A percentile compares a stretch with the other conserved stretches of the same genome.
These are phyloP conservation scores for Misgurnus mizolepis DNA, from an alignment of 2,113 vertebrate species.

Conservation along the genomic window DNA sequence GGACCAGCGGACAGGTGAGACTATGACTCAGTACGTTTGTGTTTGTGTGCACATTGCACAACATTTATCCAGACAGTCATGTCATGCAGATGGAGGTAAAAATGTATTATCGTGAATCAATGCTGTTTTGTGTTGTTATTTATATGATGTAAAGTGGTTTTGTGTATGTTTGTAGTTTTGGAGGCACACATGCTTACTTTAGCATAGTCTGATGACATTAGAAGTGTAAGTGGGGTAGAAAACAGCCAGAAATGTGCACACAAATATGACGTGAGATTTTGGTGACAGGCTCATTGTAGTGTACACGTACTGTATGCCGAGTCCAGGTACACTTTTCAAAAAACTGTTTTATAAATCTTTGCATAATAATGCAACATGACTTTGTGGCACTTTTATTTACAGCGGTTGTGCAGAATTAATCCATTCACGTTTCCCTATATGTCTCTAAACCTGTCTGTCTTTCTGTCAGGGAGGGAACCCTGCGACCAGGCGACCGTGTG, in stretches of 20 bases:
- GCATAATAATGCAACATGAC: too few relatives aligned
- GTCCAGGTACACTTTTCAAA: too few relatives aligned
- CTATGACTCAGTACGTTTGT: constrained; percentile 26
- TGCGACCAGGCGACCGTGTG: constrained; percentile 89
- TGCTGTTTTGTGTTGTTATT: not conserved
- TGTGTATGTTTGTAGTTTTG: constrained; percentile 13
- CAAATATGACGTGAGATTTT: not conserved
- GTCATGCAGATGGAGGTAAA: too few relatives aligned
- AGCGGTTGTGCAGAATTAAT: too few relatives aligned
- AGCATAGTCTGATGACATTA: constrained; percentile 37
- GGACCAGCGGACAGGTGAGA: constrained; percentile 94
- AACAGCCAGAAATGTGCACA: constrained; percentile 11
- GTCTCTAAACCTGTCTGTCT: constrained; percentile 8
- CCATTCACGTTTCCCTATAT: constrained; percentile 5
- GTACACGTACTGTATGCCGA: too few relatives aligned
- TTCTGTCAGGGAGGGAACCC: constrained; percentile 85
- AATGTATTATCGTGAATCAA: too few relatives aligned
- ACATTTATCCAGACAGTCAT: too few relatives aligned
- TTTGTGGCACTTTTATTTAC: not conserved
- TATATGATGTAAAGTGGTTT: not conserved
- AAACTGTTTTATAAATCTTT: too few relatives aligned
- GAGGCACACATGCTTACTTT: constrained; percentile 39
- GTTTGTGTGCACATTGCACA: not conserved
- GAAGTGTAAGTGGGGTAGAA: constrained; percentile 44
- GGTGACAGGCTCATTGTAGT: too few relatives aligned